phyloP scores from a whole-genome alignment of 64 coral and sea anemone species.

The Pachyseris speciosa region DNA sequence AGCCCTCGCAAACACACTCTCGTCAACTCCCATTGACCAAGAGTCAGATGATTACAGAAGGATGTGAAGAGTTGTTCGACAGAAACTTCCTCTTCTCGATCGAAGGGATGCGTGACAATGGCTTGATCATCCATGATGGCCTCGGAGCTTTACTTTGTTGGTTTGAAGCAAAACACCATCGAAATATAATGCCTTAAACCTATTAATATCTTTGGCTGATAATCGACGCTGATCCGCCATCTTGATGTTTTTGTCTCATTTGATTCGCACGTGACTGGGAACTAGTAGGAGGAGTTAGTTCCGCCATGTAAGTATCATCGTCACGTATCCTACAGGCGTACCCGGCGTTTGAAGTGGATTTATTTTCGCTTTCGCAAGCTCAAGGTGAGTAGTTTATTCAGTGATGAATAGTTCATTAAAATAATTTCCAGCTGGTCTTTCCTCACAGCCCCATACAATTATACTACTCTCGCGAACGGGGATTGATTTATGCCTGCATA shows the following conservation, averaged over 20 bases:
- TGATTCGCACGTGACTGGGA: constrained; percentile 37
- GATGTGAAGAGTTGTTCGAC: constrained; percentile 72
- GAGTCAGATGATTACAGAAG: constrained; percentile 88
- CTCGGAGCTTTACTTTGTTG: neutral
- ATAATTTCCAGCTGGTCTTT: too few species aligned
- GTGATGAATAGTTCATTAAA: too few species aligned
- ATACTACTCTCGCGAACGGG: too few species aligned
- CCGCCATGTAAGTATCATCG: neutral
- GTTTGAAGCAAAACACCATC: neutral
- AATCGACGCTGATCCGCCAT: neutral
- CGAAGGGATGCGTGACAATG: constrained; percentile 74
- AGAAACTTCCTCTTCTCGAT: constrained; percentile 60
- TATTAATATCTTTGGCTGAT: neutral
- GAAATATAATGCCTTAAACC: neutral
- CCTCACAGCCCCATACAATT: too few species aligned
- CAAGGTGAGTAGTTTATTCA: too few species aligned
- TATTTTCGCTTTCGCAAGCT: neutral
- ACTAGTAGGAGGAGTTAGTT: neutral
- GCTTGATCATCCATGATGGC: constrained; percentile 48
- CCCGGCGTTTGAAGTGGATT: too few species aligned
- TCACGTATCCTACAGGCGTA: neutral
- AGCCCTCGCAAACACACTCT: constrained; percentile 89
- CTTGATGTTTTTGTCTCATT: neutral
- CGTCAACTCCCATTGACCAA: constrained; percentile 97
- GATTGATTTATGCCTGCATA: too few species aligned